A percentile compares a stretch with the other conserved stretches of the same genome.
Conservation (phyloP, 2,888 invertebrate genomes). For the Rhaphigaster nebulosa region DNA sequence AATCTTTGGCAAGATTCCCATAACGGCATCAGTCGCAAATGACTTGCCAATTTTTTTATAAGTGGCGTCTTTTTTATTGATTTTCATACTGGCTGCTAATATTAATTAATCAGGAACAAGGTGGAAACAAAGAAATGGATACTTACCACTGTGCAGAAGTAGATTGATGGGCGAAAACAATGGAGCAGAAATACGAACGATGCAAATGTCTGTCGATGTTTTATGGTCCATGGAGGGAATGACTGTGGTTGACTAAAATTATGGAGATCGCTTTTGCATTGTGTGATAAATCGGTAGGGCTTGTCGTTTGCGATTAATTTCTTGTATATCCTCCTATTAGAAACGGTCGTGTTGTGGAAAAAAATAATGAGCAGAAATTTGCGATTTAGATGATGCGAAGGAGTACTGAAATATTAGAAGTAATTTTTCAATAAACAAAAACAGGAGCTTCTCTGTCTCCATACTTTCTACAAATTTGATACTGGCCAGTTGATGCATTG, state of each 20-base stretch:
- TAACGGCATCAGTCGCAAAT: too few species aligned
- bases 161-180: neutral
- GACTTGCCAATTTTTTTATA: too few species aligned
- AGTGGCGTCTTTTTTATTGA: too few species aligned
- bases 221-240: neutral
- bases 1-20: too few species aligned
- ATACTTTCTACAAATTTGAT: too few species aligned
- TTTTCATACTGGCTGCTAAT: neutral
- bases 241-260: neutral
- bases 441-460: neutral
- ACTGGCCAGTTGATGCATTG: too few species aligned
- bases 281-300: neutral
- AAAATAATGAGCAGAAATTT: neutral
- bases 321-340: neutral
- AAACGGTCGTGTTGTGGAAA: neutral
- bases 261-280: conserved; percentile 30
- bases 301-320: conserved; percentile 12
- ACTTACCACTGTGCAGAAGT: neutral
- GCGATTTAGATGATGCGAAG: neutral
- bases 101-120: neutral
- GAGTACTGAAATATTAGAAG: neutral
- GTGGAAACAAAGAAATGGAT: neutral
- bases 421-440: neutral
- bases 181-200: neutral
- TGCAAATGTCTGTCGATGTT: neutral